These are phyloP conservation scores for Drosophila gunungcola DNA, from an alignment of 1,140 invertebrate genomes.

Conservation along the genomic window DNA sequence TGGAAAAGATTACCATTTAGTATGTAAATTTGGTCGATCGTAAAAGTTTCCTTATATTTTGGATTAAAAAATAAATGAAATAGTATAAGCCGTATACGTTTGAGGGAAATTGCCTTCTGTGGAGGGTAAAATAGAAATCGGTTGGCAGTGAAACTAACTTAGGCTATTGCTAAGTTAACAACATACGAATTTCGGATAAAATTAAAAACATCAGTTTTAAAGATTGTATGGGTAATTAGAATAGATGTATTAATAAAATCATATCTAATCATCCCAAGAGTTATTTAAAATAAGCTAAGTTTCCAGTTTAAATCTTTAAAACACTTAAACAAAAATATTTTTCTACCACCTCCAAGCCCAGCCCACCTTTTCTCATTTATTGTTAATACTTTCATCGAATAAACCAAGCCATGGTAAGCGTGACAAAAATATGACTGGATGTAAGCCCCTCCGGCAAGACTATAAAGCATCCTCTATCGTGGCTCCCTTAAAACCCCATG, in stretches of 20 bases:
- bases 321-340: fast-evolving
- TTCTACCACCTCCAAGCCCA: background rate
- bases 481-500: slow-evolving; percentile 4
- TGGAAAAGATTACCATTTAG: slow-evolving; percentile 37
- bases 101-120: background rate
- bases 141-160: background rate
- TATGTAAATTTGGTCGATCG: slow-evolving; percentile 37
- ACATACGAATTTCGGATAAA: too few relatives aligned
- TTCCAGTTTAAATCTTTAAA: too few relatives aligned
- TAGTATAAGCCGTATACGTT: background rate
- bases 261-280: too few relatives aligned
- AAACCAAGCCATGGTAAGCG: slow-evolving; percentile 19
- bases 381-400: slow-evolving; percentile 9
- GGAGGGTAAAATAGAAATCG: too few relatives aligned
- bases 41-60: background rate
- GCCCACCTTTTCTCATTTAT: slow-evolving; percentile 6
- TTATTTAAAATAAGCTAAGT: too few relatives aligned
- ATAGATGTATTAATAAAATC: too few relatives aligned
- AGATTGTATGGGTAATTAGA: too few relatives aligned
- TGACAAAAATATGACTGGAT: slow-evolving; percentile 30
- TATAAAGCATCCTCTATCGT: background rate
- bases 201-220: too few relatives aligned
- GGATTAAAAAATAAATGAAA: background rate
- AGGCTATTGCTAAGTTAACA: too few relatives aligned
- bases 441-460: background rate